Evolutionary conservation across 2,113 vertebrate genomes (phyloP).

Genomic region (Paramormyrops kingsleyae): DNA sequence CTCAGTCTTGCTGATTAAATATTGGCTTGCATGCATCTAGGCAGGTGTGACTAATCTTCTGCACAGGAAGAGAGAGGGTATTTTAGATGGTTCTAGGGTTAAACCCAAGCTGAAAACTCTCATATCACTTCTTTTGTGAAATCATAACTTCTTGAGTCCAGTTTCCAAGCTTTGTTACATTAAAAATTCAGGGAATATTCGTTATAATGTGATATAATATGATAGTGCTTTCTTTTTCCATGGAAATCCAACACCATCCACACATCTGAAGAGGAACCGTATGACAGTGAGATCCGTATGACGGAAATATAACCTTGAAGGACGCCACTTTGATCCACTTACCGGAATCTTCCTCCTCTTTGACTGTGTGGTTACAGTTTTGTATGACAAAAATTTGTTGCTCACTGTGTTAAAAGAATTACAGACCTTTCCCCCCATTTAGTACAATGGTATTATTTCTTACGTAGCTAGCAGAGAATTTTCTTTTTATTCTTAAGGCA

Average conservation of each 20-base stretch:
- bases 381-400: neutral
- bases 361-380: neutral
- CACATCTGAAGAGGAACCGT: neutral
- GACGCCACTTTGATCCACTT: neutral
- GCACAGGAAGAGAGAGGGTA: neutral
- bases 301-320: neutral
- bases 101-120: neutral
- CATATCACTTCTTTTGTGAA: neutral
- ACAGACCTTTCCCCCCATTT: neutral
- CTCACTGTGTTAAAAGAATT: neutral
- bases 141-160: neutral
- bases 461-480: neutral
- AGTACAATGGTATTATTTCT: neutral
- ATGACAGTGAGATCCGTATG: neutral
- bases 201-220: neutral
- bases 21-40: conserved; percentile 15
- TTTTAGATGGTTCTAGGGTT: neutral
- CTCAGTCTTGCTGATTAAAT: conserved; percentile 31
- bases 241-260: neutral
- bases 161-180: neutral
- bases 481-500: neutral
- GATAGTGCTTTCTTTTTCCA: neutral
- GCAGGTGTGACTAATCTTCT: conserved; percentile 20
- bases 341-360: neutral
- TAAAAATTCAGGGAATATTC: neutral